Conservation (phyloP, 2,797 vertebrate species). For the Ctenopoma multispine region DNA sequence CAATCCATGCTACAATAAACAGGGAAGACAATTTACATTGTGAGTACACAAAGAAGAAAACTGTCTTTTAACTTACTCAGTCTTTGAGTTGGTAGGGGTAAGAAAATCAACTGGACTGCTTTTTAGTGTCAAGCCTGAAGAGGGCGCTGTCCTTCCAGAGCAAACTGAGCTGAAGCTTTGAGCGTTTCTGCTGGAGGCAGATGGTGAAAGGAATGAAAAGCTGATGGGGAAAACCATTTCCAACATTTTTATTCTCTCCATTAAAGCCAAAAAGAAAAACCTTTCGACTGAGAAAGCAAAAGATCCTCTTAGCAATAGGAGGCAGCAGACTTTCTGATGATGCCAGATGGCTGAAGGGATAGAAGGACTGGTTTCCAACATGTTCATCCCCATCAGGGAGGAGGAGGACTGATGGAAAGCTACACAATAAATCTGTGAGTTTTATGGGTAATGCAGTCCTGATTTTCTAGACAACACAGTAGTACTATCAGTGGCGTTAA, state of each 20-base stretch:
- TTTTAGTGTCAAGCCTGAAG: neutral
- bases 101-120: neutral
- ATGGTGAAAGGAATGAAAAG: conserved; percentile 37
- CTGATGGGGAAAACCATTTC: conserved; percentile 33
- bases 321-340: conserved; percentile 34
- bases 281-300: conserved; percentile 42
- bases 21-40: neutral
- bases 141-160: conserved; percentile 29
- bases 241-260: conserved; percentile 46
- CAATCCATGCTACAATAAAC: neutral
- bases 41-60: neutral
- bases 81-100: neutral
- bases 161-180: neutral
- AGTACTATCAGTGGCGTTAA: neutral
- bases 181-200: conserved; percentile 30
- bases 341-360: conserved; percentile 47
- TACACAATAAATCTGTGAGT: neutral
- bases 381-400: conserved; percentile 26
- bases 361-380: conserved; percentile 12
- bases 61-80: neutral
- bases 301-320: conserved; percentile 30
- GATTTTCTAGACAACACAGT: neutral
- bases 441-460: conserved; percentile 1
- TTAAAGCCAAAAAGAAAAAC: conserved; percentile 43
- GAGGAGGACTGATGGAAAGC: conserved; percentile 12